phyloP scores from a whole-genome alignment of 2,888 invertebrate species.

The Pseudococcus viburni region DNA sequence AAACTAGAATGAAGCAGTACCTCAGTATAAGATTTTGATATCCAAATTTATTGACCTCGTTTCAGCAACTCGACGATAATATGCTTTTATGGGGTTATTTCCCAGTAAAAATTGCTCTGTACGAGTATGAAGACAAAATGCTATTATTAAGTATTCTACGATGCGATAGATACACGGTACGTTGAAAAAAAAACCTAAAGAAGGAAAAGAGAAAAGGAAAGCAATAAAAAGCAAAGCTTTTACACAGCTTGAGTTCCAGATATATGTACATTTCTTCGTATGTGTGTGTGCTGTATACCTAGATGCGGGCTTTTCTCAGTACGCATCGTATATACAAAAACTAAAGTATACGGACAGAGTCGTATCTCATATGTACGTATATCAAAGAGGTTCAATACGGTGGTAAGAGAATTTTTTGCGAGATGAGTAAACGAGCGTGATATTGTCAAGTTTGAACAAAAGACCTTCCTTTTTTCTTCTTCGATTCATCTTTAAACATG shows the following conservation, averaged over 20 bases:
- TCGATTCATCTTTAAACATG: not conserved
- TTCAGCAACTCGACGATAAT: conserved; percentile 2
- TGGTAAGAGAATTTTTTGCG: conserved; percentile 14
- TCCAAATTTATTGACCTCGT: conserved; percentile 16
- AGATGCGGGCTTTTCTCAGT: not conserved
- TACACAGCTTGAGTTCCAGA: not conserved
- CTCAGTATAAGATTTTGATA: not conserved
- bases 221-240: not conserved
- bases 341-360: not conserved
- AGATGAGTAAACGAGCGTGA: conserved; percentile 24
- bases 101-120: not conserved
- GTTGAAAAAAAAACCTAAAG: not conserved
- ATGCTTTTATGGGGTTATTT: not conserved
- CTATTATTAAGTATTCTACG: conserved; percentile 6
- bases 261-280: not conserved
- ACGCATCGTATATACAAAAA: not conserved
- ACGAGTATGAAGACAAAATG: conserved; percentile 11
- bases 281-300: not conserved
- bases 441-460: not conserved
- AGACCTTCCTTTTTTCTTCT: not conserved
- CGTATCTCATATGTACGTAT: not conserved
- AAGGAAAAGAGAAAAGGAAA: not conserved
- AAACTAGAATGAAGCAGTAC: not conserved
- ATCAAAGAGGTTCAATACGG: not conserved
- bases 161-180: not conserved